Evolutionary conservation across 1,140 invertebrate species (phyloP), one percentile per base, ranked within the genome.

Genomic region (Melipona quadrifasciata): DNA sequence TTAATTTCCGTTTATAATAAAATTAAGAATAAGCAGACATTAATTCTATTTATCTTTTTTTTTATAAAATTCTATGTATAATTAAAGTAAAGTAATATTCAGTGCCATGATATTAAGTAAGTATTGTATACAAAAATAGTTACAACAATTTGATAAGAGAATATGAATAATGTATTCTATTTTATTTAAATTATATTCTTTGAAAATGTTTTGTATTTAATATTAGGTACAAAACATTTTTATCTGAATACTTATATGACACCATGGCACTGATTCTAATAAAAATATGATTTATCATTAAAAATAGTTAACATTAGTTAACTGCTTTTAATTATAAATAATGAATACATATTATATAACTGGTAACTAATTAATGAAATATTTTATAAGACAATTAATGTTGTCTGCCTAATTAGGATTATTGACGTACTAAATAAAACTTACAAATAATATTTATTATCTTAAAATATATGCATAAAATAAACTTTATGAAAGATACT

Each of bases 91-190:
- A 31, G 11, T 58, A 67, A 77, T 77, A 58, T 53, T 80, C 58
- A 82, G 73, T 78, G 47, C 80, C 61, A 53, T 53, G 68, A 80
- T 64, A 74, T 82, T 87, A 47, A 79, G 64, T 76, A 88, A 76
- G n/a, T 64, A 19, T 76, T 76, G 21, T 47, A 64, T 61, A 47
- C 8, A 39, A 76, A 61, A 64, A 5, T 51, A 47, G 47, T 34
- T 27, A 34, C 70, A 70, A 57, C 11, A 31, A 34, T 78, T 68
- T 64, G 47, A 58, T 78, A 67, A 19, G 14, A 12, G 64, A 78
- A 80, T 11, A 73, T 21, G 11, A 58, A 21, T 47, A 64, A 10
- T 11, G 73, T 34, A 55, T 31, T 68, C 51, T 76, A n/a, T 73
- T 19, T 68, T 31, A 73, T 77, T 61, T 74, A 12, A 8, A 78